Base-by-base conservation (phyloP, 1,140 invertebrate species). In the Caerostris extrusa region DNA sequence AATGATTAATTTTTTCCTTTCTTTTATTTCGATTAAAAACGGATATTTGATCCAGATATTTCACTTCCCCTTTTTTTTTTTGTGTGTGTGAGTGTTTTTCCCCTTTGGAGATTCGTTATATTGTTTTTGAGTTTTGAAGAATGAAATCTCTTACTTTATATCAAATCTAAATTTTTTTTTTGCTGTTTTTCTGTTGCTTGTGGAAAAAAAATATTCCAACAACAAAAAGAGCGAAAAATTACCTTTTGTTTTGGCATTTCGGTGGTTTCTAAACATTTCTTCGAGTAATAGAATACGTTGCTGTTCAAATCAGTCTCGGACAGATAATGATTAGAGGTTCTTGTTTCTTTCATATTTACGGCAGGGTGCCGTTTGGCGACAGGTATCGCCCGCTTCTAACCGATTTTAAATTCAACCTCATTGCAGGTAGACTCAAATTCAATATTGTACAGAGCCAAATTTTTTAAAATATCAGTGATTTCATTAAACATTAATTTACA, bases 241-340 rank as follows among this genome's bases (percentile, higher is more conserved):
- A 10, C 14, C 50, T 17, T 67, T 69, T 89, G 64, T 89, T 89
- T 89, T 89, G 87, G 87, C 87, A 89, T 89, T 89, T 89, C 56
- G 71, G 55, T 64, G 57, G 56, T 89, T 88, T 88, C 86, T 82
- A 93, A 93, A 93, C 57, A 88, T 53, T 81, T 88, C 10, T 53
- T 55, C 92, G 64, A 56, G 92, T 88, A 93, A 93, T 88, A 67
- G 56, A 89, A 93, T 89, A 77, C 57, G 58, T 61, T 82, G 10
- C 85, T 34, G 57, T 88, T 93, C 92, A 93, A 93, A 93, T 88
- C 92, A 93, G 92, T 93, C 69, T 3, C 92, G 53, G 88, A 77
- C 85, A 93, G 92, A 93, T 93, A 93, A 93, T 93, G 92, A 93
- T 93, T 93, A 93, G 85, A 93, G 85, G 55, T 57, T 92, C 82